Percentiles rank a stretch among this genome's conserved stretches.
Evolutionary conservation across 2,113 vertebrate genomes (phyloP).

Genomic region (Pyrgilauda ruficollis): DNA sequence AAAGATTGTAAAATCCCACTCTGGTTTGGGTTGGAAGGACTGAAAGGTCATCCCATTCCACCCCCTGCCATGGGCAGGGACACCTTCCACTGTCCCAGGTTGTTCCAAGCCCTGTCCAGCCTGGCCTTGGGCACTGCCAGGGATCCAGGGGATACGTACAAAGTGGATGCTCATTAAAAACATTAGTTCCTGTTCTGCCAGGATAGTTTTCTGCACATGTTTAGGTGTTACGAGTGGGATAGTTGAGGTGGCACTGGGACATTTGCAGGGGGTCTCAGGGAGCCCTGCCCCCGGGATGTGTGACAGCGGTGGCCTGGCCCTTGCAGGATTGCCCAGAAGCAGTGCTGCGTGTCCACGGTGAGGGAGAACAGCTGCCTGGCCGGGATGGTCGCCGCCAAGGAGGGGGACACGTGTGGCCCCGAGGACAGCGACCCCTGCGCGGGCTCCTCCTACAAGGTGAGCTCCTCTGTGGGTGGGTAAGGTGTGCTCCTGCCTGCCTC

Average conservation of each 20-base stretch:
- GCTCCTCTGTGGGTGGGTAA: neutral
- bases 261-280: accelerated
- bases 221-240: neutral
- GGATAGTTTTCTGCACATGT: neutral
- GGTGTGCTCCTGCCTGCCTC: neutral
- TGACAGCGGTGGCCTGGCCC: neutral
- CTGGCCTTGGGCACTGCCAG: neutral
- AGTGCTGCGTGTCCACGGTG: constrained; percentile 84
- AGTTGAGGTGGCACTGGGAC: neutral
- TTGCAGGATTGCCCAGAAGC: constrained; percentile 82
- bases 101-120: neutral
- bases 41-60: neutral
- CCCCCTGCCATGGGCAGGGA: neutral
- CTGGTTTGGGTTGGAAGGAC: neutral
- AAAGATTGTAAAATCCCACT: neutral
- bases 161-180: neutral
- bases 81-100: neutral
- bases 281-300: neutral
- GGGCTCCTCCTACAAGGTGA: constrained; percentile 81
- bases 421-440: constrained; percentile 73
- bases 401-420: constrained; percentile 74
- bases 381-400: constrained; percentile 82
- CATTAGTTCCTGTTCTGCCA: neutral
- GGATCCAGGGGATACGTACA: neutral
- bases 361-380: constrained; percentile 85